Conservation (phyloP, 2,888 invertebrate species). For the Choreutis nemorana region DNA sequence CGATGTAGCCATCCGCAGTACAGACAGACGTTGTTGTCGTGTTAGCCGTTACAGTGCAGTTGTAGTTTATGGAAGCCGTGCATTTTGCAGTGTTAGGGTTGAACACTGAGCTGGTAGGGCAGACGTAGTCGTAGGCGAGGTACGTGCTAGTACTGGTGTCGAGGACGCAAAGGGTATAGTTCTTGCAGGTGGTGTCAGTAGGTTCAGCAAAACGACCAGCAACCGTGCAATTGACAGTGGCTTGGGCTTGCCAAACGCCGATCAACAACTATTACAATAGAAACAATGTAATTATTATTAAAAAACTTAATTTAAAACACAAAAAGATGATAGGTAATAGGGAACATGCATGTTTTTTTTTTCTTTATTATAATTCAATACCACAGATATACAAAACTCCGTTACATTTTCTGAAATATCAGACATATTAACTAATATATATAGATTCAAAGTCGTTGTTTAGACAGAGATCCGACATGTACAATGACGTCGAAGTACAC, state of each 20-base stretch:
- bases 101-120: constrained; percentile 45
- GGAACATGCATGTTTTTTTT: too few species aligned
- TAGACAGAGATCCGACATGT: too few species aligned
- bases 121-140: constrained; percentile 38
- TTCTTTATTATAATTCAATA: too few species aligned
- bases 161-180: constrained; percentile 44
- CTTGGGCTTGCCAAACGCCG: constrained; percentile 20
- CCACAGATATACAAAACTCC: too few species aligned
- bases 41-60: constrained; percentile 24
- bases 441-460: too few species aligned
- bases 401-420: too few species aligned
- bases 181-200: constrained; percentile 40
- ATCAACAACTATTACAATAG: constrained; percentile 4
- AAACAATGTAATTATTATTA: background rate
- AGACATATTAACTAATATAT: too few species aligned
- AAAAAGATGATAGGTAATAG: too few species aligned
- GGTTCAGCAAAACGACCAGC: constrained; percentile 41
- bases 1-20: constrained; percentile 32
- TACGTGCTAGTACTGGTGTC: constrained; percentile 20
- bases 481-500: too few species aligned
- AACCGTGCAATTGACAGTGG: constrained; percentile 32
- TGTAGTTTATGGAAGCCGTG: constrained; percentile 31
- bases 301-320: background rate
- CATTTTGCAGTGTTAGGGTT: constrained; percentile 32
- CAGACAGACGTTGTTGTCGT: constrained; percentile 23